Percentiles rank a stretch among this genome's conserved stretches.
phyloP scores from a whole-genome alignment of 2,888 invertebrate genomes.

The Psococerastis gibbosa region DNA sequence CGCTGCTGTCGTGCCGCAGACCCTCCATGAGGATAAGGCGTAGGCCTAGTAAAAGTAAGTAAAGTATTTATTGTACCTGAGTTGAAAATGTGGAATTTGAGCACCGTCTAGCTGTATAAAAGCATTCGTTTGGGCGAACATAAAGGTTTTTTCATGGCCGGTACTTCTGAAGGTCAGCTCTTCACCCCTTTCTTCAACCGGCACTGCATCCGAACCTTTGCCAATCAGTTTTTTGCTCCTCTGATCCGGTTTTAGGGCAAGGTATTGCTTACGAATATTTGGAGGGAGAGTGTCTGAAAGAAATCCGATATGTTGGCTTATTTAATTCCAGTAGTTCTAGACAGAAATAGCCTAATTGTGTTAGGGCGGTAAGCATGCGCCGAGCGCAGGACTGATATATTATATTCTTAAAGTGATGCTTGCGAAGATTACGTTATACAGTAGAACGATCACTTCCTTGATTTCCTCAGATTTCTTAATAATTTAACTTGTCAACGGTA shows the following conservation, averaged over 20 bases:
- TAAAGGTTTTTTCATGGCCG: conserved; percentile 68
- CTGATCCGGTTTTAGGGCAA: conserved; percentile 22
- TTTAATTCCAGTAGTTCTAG: background rate
- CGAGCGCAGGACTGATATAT: no score
- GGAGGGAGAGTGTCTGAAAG: conserved; percentile 33
- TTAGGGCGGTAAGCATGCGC: no score
- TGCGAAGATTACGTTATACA: no score
- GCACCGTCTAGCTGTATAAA: conserved; percentile 83
- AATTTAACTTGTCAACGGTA: no score
- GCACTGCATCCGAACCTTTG: conserved; percentile 37
- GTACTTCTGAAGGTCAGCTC: conserved; percentile 72
- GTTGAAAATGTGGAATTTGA: conserved; percentile 73
- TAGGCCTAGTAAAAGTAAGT: no score
- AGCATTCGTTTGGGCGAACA: conserved; percentile 79
- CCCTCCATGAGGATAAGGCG: no score
- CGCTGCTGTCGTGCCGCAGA: no score
- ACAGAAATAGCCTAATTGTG: no score
- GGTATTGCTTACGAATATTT: conserved; percentile 20
- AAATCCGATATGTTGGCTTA: background rate
- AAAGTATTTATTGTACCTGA: no score
- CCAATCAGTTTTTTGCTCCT: background rate
- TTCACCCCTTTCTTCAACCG: conserved; percentile 53
- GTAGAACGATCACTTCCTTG: no score
- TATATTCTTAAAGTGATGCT: no score
- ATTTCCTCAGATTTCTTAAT: no score